Base-by-base conservation (phyloP, 2,113 vertebrate genomes). In the Tursiops truncatus region DNA sequence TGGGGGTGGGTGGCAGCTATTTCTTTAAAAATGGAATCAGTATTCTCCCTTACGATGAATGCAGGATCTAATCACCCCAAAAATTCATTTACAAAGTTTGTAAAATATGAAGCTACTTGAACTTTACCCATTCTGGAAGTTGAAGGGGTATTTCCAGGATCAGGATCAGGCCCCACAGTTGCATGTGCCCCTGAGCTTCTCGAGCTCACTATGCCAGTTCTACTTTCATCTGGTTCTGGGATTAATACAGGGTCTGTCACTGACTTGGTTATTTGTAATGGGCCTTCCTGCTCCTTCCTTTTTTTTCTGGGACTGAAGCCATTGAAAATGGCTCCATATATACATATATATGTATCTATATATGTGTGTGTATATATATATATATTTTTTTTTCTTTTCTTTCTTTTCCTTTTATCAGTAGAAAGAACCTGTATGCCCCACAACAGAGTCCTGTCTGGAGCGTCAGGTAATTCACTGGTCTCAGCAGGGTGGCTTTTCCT, bases 1-100 rank as follows among this genome's bases (percentile, higher is more conserved):
- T 20, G 10, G 21, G 1, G 20, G 20, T 14, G 14, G 8, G 1
- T 20, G 23, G 17, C 4, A 60, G 21, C 8, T 41, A 41, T n/a
- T 47, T 77, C 44, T 33, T 41, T 25, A 63, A 33, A 26, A 41
- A 4, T 26, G 4, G 26, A 41, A 58, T 89, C 25, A 26, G 38
- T 50, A 68, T 53, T 76, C 36, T 50, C 31, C n/a, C 2, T 28
- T 18, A 70, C 13, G 20, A 14, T 47, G 38, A 82, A 80, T 47
- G 14, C 4, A 76, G 26, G 12, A 33, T 9, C 3, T 33, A 65
- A 31, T 50, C 20, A 25, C 0, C 33, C 12, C 1, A 8, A 70
- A 74, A 38, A 70, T 70, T 70, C 23, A 81, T 74, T 70, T 81
- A 36, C 5, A 73, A 82, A 60, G 50, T 62, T 58, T 62, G 2